Conservation (phyloP, 2,797 vertebrate species). For the Tapirus indicus region DNA sequence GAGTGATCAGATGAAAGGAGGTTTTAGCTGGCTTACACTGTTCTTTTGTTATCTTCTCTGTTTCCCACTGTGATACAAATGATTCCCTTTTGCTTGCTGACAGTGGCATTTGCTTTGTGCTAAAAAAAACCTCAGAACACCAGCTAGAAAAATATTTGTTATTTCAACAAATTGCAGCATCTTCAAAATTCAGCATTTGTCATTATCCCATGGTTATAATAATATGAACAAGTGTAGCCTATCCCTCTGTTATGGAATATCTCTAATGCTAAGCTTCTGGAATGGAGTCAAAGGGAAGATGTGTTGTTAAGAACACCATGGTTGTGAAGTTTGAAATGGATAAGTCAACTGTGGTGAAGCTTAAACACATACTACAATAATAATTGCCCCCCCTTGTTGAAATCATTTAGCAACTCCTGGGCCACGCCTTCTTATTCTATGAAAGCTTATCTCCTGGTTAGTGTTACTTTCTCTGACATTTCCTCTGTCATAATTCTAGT, state of each 20-base stretch:
- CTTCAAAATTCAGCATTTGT: constrained; percentile 63
- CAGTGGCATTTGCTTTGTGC: constrained; percentile 68
- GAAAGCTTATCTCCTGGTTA: not conserved
- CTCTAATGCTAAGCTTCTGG: not conserved
- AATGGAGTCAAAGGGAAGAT: not conserved
- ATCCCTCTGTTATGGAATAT: not conserved
- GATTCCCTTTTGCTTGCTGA: constrained; percentile 70
- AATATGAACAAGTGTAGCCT: not conserved
- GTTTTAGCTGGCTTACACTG: constrained; percentile 2
- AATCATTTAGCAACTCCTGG: not conserved
- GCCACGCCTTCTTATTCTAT: not conserved
- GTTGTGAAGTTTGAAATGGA: not conserved
- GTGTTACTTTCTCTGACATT: not conserved
- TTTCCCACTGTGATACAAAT: constrained; percentile 70
- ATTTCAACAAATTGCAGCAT: constrained; percentile 68
- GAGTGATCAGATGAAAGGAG: constrained; percentile 36
- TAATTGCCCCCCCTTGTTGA: not conserved
- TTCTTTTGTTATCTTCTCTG: constrained; percentile 61
- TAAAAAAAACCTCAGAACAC: constrained; percentile 15
- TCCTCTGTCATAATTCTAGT: not conserved
- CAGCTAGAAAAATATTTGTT: constrained; percentile 65
- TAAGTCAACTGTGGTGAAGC: not conserved
- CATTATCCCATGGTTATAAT: not conserved
- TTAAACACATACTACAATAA: not conserved
- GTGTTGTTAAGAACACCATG: not conserved